A percentile compares a stretch with the other conserved stretches of the same genome.
Conservation (phyloP, 2,113 vertebrate genomes). For the Bambusicola thoracicus region DNA sequence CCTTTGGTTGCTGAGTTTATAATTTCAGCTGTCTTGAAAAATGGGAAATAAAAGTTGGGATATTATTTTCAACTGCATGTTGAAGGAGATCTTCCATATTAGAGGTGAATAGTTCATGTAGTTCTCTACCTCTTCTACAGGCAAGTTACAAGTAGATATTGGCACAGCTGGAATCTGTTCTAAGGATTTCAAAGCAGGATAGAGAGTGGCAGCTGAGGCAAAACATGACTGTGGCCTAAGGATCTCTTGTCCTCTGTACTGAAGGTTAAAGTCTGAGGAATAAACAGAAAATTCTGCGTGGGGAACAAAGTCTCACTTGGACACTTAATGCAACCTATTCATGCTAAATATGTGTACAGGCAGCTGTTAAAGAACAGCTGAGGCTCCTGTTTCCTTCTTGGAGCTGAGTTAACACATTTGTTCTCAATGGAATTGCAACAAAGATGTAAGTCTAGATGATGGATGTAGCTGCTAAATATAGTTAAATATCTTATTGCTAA, state of each 20-base stretch:
- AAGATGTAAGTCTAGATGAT: background rate
- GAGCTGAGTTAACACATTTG: background rate
- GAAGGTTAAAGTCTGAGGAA: background rate
- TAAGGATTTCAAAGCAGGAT: background rate
- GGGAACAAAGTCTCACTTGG: background rate
- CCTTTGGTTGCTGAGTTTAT: background rate
- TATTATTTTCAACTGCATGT: background rate
- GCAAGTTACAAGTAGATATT: background rate
- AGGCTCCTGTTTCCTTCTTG: background rate
- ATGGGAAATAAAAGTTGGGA: background rate
- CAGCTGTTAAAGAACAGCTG: conserved; percentile 28
- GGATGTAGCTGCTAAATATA: background rate
- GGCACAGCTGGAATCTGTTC: background rate
- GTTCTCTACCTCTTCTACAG: background rate
- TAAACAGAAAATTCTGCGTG: background rate
- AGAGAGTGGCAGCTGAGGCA: background rate
- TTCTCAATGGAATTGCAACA: background rate
- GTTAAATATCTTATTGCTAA: background rate
- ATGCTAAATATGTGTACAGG: background rate
- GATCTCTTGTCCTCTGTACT: background rate
- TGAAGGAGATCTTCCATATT: background rate
- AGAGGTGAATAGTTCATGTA: background rate
- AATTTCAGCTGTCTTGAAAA: background rate
- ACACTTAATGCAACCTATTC: background rate
- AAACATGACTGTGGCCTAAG: background rate